These are phyloP conservation scores for Liodrosophila aerea DNA, from an alignment of 2,888 invertebrate genomes.

Conservation along the genomic window DNA sequence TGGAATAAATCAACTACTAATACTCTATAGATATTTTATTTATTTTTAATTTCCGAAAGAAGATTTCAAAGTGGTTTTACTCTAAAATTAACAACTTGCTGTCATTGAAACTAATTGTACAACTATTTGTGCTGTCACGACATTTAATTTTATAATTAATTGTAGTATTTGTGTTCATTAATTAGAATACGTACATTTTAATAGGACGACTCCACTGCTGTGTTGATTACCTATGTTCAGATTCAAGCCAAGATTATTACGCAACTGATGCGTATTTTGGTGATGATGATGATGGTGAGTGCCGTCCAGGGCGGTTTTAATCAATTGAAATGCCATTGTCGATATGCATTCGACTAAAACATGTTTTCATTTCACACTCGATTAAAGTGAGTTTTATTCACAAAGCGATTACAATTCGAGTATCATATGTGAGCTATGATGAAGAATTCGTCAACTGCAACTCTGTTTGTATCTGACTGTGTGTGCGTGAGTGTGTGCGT, in stretches of 20 bases:
- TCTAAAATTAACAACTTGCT: too few species aligned
- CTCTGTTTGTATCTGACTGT: neutral
- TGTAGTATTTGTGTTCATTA: too few species aligned
- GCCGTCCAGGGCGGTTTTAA: conserved; percentile 79
- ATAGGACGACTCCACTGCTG: conserved; percentile 78
- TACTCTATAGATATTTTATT: neutral
- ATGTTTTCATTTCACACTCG: neutral
- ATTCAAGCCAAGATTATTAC: conserved; percentile 58
- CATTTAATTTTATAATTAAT: too few species aligned
- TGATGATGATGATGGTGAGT: conserved; percentile 64
- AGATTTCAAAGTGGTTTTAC: too few species aligned
- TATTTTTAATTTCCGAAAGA: neutral
- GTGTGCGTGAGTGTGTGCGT: neutral
- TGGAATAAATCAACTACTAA: too few species aligned
- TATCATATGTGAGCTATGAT: too few species aligned
- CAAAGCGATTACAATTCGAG: too few species aligned
- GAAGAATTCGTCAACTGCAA: too few species aligned
- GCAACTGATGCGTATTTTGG: conserved; percentile 50
- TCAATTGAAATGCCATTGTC: conserved; percentile 79
- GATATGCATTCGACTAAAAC: conserved; percentile 29
- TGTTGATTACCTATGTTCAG: conserved; percentile 27
- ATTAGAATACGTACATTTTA: conserved; percentile 77
- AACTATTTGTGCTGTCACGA: too few species aligned
- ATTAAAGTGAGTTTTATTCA: neutral
- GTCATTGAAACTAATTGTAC: too few species aligned